Evolutionary conservation across 2,888 invertebrate species (phyloP), one percentile per base, ranked within the genome.

Genomic region (Dryocosmus kuriphilus): DNA sequence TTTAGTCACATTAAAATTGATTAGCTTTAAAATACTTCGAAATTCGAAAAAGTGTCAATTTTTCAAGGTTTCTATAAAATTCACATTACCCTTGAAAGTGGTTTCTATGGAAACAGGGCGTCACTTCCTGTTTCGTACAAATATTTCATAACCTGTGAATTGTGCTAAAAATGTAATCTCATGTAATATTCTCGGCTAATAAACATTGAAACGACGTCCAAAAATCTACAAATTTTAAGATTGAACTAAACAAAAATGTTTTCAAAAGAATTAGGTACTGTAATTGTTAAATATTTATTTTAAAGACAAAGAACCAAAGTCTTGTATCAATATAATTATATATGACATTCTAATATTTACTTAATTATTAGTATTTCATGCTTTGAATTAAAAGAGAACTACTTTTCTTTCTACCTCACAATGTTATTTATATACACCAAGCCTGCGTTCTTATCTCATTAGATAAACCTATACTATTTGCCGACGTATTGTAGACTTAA

Each of bases 101-200:
- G 65, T 65, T 65, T 41, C 65, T 38, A 65, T 65, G 65, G 65
- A 16, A 65, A 65, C 65, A 65, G 41, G 24, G 65, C 24, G 65
- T 65, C 41, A 65, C 65, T 65, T 65, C 65, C 65, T 65, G 65
- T 65, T 4, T 14, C 38, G 14, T 14, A 38, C 65, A 65, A 41
- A 38, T 24, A 38, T 41, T 65, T 65, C 16, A 35, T 65, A 41
- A 41, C 41, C 65, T 65, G 65, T 38, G 65, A 65, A 41, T 41
- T 41, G 24, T 65, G 22, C 22, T 41, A 65, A 46, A 41, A 67
- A 27, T 67, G 4, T 19, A 19, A 27, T 38, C 19, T 27, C 9
- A 27, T 67, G 4, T 19, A 19, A 27, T 38, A 9, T 27, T 22
- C 19, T 27, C 19, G 27, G 46, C 19, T 46, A 46, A 67, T 46